Evolutionary conservation across 2,888 invertebrate genomes (phyloP).

Genomic region (Miltochrista miniata): DNA sequence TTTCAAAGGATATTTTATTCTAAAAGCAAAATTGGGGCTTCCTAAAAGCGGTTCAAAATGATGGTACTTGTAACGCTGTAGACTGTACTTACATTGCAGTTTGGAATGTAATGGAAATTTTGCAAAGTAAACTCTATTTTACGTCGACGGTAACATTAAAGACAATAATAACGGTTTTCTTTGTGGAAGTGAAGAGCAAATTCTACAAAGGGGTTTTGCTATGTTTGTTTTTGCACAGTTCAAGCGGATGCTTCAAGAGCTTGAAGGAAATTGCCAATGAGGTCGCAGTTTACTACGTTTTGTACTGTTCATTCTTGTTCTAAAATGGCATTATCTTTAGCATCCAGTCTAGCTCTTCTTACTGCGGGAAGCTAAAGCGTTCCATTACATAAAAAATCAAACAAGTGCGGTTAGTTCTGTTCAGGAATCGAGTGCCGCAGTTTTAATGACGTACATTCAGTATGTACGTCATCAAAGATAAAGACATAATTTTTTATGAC

Average conservation of each 20-base stretch:
- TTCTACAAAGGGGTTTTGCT: slow-evolving; percentile 41
- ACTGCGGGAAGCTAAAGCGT: not conserved
- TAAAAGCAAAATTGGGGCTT: slow-evolving; percentile 20
- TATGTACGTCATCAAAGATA: too few species aligned
- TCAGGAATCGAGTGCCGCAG: too few species aligned
- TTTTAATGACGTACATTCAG: too few species aligned
- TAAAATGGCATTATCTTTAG: slow-evolving; percentile 2
- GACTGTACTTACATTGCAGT: slow-evolving; percentile 22
- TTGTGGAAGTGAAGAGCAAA: slow-evolving; percentile 38
- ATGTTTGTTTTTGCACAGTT: slow-evolving; percentile 42
- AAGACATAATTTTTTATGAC: too few species aligned
- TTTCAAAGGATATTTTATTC: slow-evolving; percentile 23
- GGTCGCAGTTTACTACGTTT: slow-evolving; percentile 41
- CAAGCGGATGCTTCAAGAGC: slow-evolving; percentile 38
- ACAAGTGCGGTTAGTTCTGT: not conserved
- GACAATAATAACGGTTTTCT: slow-evolving; percentile 42
- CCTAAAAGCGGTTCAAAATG: slow-evolving; percentile 9
- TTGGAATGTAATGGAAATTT: slow-evolving; percentile 31
- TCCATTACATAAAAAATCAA: too few species aligned
- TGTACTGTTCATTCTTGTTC: slow-evolving; percentile 11
- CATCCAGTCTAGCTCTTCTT: slow-evolving; percentile 4
- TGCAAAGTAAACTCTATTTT: slow-evolving; percentile 20
- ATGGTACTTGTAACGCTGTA: slow-evolving; percentile 14
- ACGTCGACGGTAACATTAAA: slow-evolving; percentile 19
- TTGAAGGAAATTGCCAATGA: slow-evolving; percentile 46